phyloP scores from a whole-genome alignment of 1,140 invertebrate genomes.

The roundworm (Caenorhabditis elegans) region WBcel235 BX284603.4:5601001-5601500 shows the following conservation, averaged over 20 bases:
- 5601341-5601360: too few relatives aligned
- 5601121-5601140: too few relatives aligned
- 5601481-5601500: neutral
- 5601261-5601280: neutral
- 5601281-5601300: neutral
- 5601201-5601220: neutral
- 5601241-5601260: neutral
- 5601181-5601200: neutral
- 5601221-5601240: constrained; percentile 18
- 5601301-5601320: neutral
- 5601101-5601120: too few relatives aligned
- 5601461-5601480: neutral
- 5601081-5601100: too few relatives aligned
- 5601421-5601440: neutral
- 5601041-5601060: too few relatives aligned
- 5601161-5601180: neutral
- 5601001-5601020: too few relatives aligned
- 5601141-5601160: too few relatives aligned
- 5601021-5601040: too few relatives aligned
- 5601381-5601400: neutral
- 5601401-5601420: neutral
- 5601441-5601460: neutral
- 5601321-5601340: neutral
- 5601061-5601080: too few relatives aligned
- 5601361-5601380: neutral